phyloP scores from a whole-genome alignment of 2,888 invertebrate species.

The Euproctis similis region DNA sequence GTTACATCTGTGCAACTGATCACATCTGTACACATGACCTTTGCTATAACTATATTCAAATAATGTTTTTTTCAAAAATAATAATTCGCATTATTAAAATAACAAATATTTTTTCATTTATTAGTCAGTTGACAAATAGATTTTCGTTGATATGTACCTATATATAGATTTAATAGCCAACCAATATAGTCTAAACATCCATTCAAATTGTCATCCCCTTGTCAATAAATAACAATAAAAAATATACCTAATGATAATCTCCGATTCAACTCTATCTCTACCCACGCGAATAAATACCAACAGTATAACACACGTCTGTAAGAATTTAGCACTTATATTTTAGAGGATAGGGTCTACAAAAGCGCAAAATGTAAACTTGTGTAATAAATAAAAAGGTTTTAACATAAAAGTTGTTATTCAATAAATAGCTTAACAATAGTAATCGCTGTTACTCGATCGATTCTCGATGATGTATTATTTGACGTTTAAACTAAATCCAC shows the following conservation, averaged over 20 bases:
- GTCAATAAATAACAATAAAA: constrained; percentile 27
- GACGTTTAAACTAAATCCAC: constrained; percentile 18
- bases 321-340: too few species aligned
- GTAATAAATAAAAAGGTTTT: constrained; percentile 39
- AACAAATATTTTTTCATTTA: neutral
- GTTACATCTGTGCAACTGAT: too few species aligned
- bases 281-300: constrained; percentile 21
- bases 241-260: constrained; percentile 27
- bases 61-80: constrained; percentile 2
- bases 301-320: too few species aligned
- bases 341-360: neutral
- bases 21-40: too few species aligned
- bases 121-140: constrained; percentile 5
- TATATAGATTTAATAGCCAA: constrained; percentile 8
- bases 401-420: constrained; percentile 42
- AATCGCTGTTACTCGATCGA: constrained; percentile 62
- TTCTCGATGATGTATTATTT: constrained; percentile 47
- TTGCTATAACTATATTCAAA: too few species aligned
- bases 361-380: constrained; percentile 3
- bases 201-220: constrained; percentile 16
- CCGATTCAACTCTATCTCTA: constrained; percentile 28
- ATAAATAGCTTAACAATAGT: constrained; percentile 54
- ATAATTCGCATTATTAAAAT: constrained; percentile 3
- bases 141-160: too few species aligned
- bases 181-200: constrained; percentile 11